Conservation (phyloP, 2,888 invertebrate genomes). For the Carpatolechia fugitivella region DNA sequence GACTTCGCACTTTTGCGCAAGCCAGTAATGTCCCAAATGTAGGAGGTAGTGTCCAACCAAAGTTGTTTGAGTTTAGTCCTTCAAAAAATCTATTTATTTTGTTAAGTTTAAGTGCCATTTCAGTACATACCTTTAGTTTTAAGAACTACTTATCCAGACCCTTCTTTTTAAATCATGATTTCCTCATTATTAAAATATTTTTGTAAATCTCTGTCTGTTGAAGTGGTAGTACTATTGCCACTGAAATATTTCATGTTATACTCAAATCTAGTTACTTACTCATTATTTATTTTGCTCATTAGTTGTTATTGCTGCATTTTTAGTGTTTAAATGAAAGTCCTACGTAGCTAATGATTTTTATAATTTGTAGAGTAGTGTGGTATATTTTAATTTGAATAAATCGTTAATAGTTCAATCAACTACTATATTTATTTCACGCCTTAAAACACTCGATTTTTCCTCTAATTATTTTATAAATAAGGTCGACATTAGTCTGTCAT, state of each 20-base stretch:
- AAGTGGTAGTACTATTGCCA: too few species aligned
- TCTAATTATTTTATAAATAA: background rate
- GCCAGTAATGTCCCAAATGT: constrained; percentile 58
- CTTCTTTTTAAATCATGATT: too few species aligned
- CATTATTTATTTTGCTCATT: constrained; percentile 19
- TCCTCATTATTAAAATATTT: too few species aligned
- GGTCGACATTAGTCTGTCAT: background rate
- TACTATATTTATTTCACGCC: too few species aligned
- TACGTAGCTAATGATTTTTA: constrained; percentile 55
- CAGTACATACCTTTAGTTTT: constrained; percentile 15
- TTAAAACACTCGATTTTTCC: background rate
- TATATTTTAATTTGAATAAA: constrained; percentile 11
- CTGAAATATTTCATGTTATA: too few species aligned
- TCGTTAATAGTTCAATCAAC: too few species aligned
- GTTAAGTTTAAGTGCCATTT: constrained; percentile 43
- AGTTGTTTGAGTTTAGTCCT: constrained; percentile 50
- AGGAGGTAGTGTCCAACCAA: constrained; percentile 74
- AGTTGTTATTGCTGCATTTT: constrained; percentile 31
- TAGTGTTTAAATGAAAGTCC: constrained; percentile 42
- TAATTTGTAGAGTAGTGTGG: constrained; percentile 29
- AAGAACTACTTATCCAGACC: too few species aligned
- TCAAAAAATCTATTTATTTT: constrained; percentile 28
- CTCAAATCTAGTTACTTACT: constrained; percentile 4
- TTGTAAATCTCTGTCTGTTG: too few species aligned
- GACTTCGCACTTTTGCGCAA: constrained; percentile 24